Evolutionary conservation across 2,888 invertebrate genomes (phyloP).

Genomic region (Drosophila colorata): DNA sequence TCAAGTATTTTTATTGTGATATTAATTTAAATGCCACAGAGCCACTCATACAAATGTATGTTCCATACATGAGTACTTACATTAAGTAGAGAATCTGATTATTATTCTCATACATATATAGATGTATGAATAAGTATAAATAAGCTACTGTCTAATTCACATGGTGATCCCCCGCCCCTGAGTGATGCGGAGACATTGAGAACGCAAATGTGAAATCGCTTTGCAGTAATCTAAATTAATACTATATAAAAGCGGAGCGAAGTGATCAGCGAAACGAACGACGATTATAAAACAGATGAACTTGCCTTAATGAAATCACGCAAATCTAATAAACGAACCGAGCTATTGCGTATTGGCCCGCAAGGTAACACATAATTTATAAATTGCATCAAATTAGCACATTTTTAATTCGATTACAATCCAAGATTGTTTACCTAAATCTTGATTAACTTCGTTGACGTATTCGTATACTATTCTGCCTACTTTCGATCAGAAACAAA

Average conservation of each 20-base stretch:
- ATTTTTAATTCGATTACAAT: background rate
- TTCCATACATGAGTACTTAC: too few relatives aligned
- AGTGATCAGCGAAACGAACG: conserved; percentile 1
- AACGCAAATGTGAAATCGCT: background rate
- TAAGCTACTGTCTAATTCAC: background rate
- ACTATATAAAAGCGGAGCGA: background rate
- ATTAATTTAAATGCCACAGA: too few relatives aligned
- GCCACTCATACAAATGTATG: too few relatives aligned
- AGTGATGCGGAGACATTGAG: background rate
- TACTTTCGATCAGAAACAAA: too few relatives aligned
- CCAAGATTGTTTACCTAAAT: background rate
- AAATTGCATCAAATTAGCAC: conserved; percentile 3
- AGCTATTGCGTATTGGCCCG: conserved; percentile 6
- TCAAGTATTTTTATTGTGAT: too few relatives aligned
- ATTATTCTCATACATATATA: too few relatives aligned
- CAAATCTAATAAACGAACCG: conserved; percentile 19
- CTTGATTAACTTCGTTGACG: background rate
- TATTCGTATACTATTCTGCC: background rate
- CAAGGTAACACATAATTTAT: background rate
- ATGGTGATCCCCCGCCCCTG: background rate
- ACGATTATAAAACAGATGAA: conserved; percentile 2
- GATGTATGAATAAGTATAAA: too few relatives aligned
- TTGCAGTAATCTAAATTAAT: background rate
- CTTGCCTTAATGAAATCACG: conserved; percentile 22
- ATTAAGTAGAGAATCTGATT: too few relatives aligned